These are phyloP conservation scores for Abscondita cerata DNA, from an alignment of 2,888 invertebrate genomes.

Conservation along the genomic window DNA sequence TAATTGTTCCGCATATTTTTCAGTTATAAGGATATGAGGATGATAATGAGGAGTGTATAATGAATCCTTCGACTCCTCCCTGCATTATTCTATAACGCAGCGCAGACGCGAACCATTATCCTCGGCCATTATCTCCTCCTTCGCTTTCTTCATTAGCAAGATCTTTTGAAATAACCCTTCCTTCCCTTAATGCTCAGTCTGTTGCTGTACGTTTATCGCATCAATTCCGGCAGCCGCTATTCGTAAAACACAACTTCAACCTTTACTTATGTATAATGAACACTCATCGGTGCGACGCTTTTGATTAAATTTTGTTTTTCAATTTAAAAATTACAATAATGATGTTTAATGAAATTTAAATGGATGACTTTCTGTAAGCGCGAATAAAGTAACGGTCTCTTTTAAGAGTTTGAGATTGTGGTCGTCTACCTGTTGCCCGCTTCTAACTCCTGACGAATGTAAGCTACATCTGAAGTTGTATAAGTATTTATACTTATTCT, in stretches of 20 bases:
- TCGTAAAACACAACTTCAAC: no score
- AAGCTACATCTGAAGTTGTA: no score
- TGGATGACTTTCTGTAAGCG: no score
- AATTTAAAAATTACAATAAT: no score
- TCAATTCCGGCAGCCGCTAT: conserved; percentile 18
- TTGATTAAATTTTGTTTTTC: no score
- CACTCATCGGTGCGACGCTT: no score
- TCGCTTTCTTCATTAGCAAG: conserved; percentile 54
- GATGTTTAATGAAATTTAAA: no score
- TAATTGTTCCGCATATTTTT: conserved; percentile 29
- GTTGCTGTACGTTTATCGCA: conserved; percentile 54
- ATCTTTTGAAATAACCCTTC: conserved; percentile 48
- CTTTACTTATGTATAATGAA: no score
- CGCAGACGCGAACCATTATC: conserved; percentile 57
- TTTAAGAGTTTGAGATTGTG: not conserved
- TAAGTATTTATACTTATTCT: no score
- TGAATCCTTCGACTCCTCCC: conserved; percentile 46
- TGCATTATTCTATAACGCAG: conserved; percentile 41
- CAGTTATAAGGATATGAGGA: conserved; percentile 31
- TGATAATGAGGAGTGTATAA: conserved; percentile 34
- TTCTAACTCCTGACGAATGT: not conserved
- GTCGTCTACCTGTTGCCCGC: not conserved
- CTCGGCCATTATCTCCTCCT: conserved; percentile 57
- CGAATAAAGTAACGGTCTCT: no score
- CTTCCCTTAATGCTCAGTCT: conserved; percentile 54